phyloP scores from a whole-genome alignment of 2,113 vertebrate genomes.

The Brachypodius melanocephalos region DNA sequence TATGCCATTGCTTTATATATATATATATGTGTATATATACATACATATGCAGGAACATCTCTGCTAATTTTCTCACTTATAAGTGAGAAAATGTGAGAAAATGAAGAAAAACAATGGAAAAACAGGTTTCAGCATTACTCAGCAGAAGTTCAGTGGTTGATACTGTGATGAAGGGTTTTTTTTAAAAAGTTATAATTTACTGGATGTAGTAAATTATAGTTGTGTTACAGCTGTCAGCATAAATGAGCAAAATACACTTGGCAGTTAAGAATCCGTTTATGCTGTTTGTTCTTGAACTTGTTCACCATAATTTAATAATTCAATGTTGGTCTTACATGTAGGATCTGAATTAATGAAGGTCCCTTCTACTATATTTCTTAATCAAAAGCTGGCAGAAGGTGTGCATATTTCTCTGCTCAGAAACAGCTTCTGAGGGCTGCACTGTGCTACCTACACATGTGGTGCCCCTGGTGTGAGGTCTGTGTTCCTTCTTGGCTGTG shows the following conservation, averaged over 20 bases:
- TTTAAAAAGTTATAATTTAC: neutral
- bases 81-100: neutral
- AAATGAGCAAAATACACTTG: neutral
- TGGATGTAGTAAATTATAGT: neutral
- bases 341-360: neutral
- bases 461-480: neutral
- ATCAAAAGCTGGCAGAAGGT: neutral
- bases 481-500: neutral
- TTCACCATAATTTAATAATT: slow-evolving; percentile 4
- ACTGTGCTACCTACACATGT: fast-evolving
- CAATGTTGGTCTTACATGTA: neutral
- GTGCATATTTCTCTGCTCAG: neutral
- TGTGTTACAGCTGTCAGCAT: neutral
- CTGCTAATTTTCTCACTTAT: neutral
- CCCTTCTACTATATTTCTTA: neutral
- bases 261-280: neutral
- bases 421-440: neutral
- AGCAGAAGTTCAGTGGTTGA: neutral
- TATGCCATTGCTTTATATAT: neutral
- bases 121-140: neutral
- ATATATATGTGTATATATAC: neutral
- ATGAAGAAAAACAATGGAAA: neutral
- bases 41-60: neutral
- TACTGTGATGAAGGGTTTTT: neutral
- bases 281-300: slow-evolving; percentile 1